These are phyloP conservation scores for Sicus ferrugineus DNA, from an alignment of 2,888 invertebrate genomes.

Conservation along the genomic window DNA sequence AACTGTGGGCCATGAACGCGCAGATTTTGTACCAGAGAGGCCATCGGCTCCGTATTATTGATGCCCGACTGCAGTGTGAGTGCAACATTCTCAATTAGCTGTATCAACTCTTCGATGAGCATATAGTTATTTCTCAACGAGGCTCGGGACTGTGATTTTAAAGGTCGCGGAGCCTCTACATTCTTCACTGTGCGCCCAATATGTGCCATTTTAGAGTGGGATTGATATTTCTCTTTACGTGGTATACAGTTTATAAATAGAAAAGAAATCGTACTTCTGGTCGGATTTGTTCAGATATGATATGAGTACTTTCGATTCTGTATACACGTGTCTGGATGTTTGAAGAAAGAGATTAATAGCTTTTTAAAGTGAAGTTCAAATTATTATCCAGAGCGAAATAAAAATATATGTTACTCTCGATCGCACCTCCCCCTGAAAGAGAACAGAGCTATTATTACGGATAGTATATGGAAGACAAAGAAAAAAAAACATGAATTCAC, in stretches of 20 bases:
- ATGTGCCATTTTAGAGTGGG: conserved; percentile 64
- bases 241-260: neutral
- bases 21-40: conserved; percentile 80
- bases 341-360: conserved; percentile 16
- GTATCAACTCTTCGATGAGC: conserved; percentile 82
- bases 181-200: conserved; percentile 76
- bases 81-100: conserved; percentile 82
- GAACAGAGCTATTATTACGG: conserved; percentile 27
- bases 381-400: conserved; percentile 54
- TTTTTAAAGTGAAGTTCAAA: conserved; percentile 45
- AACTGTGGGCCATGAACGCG: conserved; percentile 83
- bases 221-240: conserved; percentile 21
- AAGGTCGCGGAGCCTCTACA: conserved; percentile 78
- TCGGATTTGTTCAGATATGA: conserved; percentile 21
- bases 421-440: conserved; percentile 64
- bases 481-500: no score
- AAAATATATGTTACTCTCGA: conserved; percentile 49
- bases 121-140: conserved; percentile 61
- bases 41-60: conserved; percentile 77
- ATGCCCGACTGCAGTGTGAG: conserved; percentile 76
- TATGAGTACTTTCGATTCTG: conserved; percentile 38
- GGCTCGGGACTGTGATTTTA: conserved; percentile 70
- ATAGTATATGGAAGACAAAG: no score
- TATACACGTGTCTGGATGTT: neutral
- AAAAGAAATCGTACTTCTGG: no score